phyloP scores from a whole-genome alignment of 2,888 invertebrate species.

The Pachycephus smyrnensis region DNA sequence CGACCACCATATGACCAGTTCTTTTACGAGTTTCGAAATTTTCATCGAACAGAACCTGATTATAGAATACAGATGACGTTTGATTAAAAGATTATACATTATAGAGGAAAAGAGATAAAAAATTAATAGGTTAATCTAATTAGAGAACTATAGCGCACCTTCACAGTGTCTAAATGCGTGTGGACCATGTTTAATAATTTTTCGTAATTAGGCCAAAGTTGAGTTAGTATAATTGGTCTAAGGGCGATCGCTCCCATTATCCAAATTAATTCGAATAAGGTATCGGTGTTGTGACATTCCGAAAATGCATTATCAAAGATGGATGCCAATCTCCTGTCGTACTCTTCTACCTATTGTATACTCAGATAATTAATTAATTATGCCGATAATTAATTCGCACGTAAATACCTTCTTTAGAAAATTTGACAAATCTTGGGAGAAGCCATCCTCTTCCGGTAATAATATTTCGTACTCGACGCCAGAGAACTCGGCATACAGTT shows the following conservation, averaged over 20 bases:
- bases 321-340: slow-evolving; percentile 83
- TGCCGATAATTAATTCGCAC: not conserved
- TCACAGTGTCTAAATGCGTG: slow-evolving; percentile 75
- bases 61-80: not conserved
- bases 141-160: slow-evolving; percentile 60
- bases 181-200: slow-evolving; percentile 76
- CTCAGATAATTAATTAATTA: not conserved
- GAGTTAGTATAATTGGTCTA: slow-evolving; percentile 79
- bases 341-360: slow-evolving; percentile 70
- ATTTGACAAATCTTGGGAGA: slow-evolving; percentile 74
- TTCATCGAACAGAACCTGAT: slow-evolving; percentile 48
- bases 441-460: slow-evolving; percentile 76
- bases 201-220: slow-evolving; percentile 77
- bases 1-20: slow-evolving; percentile 65
- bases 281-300: slow-evolving; percentile 79
- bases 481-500: slow-evolving; percentile 53
- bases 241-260: slow-evolving; percentile 81
- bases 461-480: slow-evolving; percentile 79
- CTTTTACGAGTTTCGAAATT: slow-evolving; percentile 32
- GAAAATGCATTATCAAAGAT: slow-evolving; percentile 85
- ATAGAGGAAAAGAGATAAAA: not conserved
- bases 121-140: not conserved
- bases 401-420: slow-evolving; percentile 71
- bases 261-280: slow-evolving; percentile 76
- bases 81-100: slow-evolving; percentile 2